Evolutionary conservation across 2,888 invertebrate genomes (phyloP).

Genomic region (Pristionchus japonicus): DNA sequence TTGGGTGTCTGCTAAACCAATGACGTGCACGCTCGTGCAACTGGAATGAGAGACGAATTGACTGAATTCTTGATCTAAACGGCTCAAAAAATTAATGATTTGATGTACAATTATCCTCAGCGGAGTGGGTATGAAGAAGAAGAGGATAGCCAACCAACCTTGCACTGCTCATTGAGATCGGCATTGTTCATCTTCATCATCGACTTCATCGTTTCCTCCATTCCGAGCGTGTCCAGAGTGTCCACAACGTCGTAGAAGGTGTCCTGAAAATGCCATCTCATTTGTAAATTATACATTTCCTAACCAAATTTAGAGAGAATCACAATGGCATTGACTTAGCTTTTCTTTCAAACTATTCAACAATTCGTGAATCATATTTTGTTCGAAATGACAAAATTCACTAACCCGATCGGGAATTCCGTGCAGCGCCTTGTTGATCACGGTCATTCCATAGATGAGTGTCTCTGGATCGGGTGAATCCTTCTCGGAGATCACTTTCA

Average conservation of each 20-base stretch:
- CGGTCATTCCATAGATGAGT: slow-evolving; percentile 93
- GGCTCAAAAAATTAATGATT: too few relatives aligned
- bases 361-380: background rate
- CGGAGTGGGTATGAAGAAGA: too few relatives aligned
- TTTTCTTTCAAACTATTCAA: too few relatives aligned
- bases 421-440: slow-evolving; percentile 83
- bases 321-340: too few relatives aligned
- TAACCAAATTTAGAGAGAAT: too few relatives aligned
- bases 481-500: slow-evolving; percentile 90
- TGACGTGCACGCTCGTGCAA: too few relatives aligned
- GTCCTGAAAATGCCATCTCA: slow-evolving; percentile 87
- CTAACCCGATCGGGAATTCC: slow-evolving; percentile 74
- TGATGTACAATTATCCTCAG: too few relatives aligned
- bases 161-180: slow-evolving; percentile 44
- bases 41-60: too few relatives aligned
- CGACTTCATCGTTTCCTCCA: slow-evolving; percentile 76
- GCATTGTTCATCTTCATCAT: slow-evolving; percentile 54
- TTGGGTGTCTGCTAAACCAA: too few relatives aligned
- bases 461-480: slow-evolving; percentile 94
- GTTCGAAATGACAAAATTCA: background rate
- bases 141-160: background rate
- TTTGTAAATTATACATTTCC: too few relatives aligned
- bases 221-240: slow-evolving; percentile 87
- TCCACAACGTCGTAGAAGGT: slow-evolving; percentile 98
- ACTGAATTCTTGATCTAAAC: too few relatives aligned